Percentiles rank a stretch among this genome's conserved stretches.
Evolutionary conservation across 2,797 vertebrate species (phyloP).

Genomic region (Monodelphis domestica): DNA sequence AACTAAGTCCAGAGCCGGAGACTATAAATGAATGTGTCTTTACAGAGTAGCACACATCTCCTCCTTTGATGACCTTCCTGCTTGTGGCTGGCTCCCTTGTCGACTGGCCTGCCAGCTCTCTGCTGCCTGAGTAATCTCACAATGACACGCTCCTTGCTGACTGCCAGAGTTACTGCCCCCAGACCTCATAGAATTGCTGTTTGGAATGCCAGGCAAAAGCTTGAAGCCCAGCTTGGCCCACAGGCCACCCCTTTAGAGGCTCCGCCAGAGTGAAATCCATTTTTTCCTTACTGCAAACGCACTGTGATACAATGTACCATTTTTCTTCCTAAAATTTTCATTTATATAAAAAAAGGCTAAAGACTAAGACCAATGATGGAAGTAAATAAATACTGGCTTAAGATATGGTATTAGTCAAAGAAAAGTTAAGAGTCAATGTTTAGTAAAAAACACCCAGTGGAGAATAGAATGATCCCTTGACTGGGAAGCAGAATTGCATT

Average conservation of each 20-base stretch:
- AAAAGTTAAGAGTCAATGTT: background rate
- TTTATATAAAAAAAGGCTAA: background rate
- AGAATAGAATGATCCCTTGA: slow-evolving; percentile 36
- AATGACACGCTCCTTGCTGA: slow-evolving; percentile 10
- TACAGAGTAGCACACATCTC: slow-evolving; percentile 14
- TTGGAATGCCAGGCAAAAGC: slow-evolving; percentile 2
- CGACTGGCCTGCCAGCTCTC: slow-evolving; percentile 39
- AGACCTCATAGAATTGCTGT: slow-evolving; percentile 16
- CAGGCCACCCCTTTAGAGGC: background rate
- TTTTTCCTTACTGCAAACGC: background rate
- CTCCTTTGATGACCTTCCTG: slow-evolving; percentile 60
- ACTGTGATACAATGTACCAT: background rate
- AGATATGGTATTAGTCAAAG: background rate
- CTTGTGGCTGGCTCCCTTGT: slow-evolving; percentile 24
- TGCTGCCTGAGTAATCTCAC: slow-evolving; percentile 44
- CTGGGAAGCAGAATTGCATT: slow-evolving; percentile 62
- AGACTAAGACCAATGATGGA: background rate
- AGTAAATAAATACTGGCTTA: background rate
- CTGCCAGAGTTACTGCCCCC: slow-evolving; percentile 60
- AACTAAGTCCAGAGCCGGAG: background rate
- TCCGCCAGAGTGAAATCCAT: background rate
- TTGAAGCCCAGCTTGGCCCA: background rate
- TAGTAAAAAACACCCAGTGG: background rate
- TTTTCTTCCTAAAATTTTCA: background rate
- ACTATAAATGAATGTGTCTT: slow-evolving; percentile 37